Evolutionary conservation across 2,113 vertebrate genomes (phyloP).

Genomic region (Cavia aperea): DNA sequence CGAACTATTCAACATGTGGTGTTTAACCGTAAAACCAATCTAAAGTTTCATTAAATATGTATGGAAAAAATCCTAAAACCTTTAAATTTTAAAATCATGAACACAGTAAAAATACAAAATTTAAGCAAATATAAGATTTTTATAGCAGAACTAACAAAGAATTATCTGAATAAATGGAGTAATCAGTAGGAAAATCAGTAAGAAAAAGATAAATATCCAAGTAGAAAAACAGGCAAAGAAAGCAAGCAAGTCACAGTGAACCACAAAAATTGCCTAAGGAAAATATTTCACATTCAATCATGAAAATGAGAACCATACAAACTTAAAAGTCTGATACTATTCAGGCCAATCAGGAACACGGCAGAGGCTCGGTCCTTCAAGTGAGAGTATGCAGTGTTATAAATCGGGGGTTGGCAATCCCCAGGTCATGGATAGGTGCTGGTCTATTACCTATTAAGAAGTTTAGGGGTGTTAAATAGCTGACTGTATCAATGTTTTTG

Average conservation of each 20-base stretch:
- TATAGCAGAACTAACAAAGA: constrained; percentile 9
- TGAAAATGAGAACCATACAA: background rate
- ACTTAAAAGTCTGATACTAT: background rate
- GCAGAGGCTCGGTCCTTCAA: background rate
- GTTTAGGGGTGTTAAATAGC: no score
- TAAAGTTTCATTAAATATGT: background rate
- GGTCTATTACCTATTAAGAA: background rate
- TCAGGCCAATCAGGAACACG: background rate
- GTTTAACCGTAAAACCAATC: background rate
- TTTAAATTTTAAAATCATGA: background rate
- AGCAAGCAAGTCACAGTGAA: background rate
- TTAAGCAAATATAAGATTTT: background rate
- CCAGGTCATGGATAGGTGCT: background rate
- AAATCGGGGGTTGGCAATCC: background rate
- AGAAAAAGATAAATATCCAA: background rate
- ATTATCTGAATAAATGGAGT: background rate
- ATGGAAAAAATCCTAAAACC: background rate
- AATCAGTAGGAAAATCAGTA: background rate
- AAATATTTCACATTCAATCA: background rate
- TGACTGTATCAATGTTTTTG: no score
- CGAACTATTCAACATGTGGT: background rate
- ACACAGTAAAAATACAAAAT: background rate
- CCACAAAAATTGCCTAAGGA: background rate
- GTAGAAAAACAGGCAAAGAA: background rate
- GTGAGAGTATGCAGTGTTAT: background rate